These are phyloP conservation scores for Sminthurinus signatus DNA, from an alignment of 1,140 invertebrate genomes.

Conservation along the genomic window DNA sequence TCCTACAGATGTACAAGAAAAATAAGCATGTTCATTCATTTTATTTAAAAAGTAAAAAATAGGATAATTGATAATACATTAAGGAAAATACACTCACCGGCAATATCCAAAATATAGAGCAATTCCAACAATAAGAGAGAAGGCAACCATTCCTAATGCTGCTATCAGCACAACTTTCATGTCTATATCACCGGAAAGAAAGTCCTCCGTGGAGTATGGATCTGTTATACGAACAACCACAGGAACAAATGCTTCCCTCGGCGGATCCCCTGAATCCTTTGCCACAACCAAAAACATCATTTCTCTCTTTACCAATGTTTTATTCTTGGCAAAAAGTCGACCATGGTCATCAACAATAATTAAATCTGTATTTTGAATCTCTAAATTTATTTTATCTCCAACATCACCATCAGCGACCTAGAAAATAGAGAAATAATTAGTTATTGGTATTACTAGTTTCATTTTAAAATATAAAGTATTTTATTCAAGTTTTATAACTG, in stretches of 20 bases:
- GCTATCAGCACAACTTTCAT: constrained; percentile 36
- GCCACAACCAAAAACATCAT: constrained; percentile 42
- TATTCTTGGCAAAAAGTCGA: constrained; percentile 30
- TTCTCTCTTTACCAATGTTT: constrained; percentile 36
- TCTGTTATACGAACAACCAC: constrained; percentile 38
- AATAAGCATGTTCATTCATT: too few relatives aligned
- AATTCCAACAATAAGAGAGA: constrained; percentile 33
- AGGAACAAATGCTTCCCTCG: constrained; percentile 36
- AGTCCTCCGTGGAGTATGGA: constrained; percentile 21
- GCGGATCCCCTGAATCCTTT: constrained; percentile 39
- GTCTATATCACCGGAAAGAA: constrained; percentile 31
- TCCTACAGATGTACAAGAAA: constrained; percentile 30
- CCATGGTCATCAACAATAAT: constrained; percentile 35
- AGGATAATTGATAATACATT: too few relatives aligned
- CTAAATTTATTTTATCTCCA: constrained; percentile 62
- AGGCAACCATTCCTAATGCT: constrained; percentile 25
- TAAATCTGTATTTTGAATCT: constrained; percentile 43
- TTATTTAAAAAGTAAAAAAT: too few relatives aligned
- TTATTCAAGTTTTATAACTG: too few relatives aligned
- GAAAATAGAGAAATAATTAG: too few relatives aligned
- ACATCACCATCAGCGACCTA: constrained; percentile 72
- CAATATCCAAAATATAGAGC: constrained; percentile 40
- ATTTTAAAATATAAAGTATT: too few relatives aligned
- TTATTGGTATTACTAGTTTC: too few relatives aligned
- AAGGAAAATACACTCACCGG: too few relatives aligned